Percentiles rank a stretch among this genome's conserved stretches.
These are phyloP conservation scores for Pipistrellus nathusii DNA, from an alignment of 2,797 vertebrate species.

Conservation along the genomic window DNA sequence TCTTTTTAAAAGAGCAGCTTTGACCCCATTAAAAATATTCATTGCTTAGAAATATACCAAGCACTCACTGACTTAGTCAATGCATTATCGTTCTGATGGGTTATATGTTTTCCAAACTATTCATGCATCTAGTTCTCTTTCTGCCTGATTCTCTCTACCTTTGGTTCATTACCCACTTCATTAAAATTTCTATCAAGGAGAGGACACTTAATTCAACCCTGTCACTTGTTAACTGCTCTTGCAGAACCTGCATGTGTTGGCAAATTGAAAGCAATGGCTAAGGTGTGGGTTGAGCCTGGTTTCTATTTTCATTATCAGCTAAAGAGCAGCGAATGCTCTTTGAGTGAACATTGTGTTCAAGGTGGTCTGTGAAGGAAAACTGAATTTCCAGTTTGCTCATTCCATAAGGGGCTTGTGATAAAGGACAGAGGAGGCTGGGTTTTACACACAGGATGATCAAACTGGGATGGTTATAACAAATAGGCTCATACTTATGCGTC, in stretches of 20 bases:
- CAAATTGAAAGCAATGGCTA: slow-evolving; percentile 60
- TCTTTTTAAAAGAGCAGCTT: background rate
- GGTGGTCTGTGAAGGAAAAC: background rate
- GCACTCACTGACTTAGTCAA: background rate
- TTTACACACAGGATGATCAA: background rate
- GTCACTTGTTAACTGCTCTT: slow-evolving; percentile 26
- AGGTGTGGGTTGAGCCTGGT: background rate
- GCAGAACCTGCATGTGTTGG: slow-evolving; percentile 2
- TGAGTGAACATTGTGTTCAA: slow-evolving; percentile 17
- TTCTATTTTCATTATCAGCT: slow-evolving; percentile 46
- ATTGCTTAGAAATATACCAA: slow-evolving; percentile 25
- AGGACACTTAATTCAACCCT: slow-evolving; percentile 32
- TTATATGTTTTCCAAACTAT: slow-evolving; percentile 38
- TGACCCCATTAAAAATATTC: slow-evolving; percentile 17
- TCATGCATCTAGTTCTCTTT: slow-evolving; percentile 28
- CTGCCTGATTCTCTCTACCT: slow-evolving; percentile 47
- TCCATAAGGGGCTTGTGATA: background rate
- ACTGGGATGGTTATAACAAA: slow-evolving; percentile 1
- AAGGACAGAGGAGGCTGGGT: background rate
- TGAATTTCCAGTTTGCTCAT: background rate
- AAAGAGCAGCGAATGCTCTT: slow-evolving; percentile 10
- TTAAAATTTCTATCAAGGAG: slow-evolving; percentile 67
- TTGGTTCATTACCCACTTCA: slow-evolving; percentile 67
- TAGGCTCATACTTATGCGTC: background rate
- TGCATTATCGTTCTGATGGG: background rate